These are phyloP conservation scores for Phoxinus phoxinus DNA, from an alignment of 2,113 vertebrate genomes.

Conservation along the genomic window DNA sequence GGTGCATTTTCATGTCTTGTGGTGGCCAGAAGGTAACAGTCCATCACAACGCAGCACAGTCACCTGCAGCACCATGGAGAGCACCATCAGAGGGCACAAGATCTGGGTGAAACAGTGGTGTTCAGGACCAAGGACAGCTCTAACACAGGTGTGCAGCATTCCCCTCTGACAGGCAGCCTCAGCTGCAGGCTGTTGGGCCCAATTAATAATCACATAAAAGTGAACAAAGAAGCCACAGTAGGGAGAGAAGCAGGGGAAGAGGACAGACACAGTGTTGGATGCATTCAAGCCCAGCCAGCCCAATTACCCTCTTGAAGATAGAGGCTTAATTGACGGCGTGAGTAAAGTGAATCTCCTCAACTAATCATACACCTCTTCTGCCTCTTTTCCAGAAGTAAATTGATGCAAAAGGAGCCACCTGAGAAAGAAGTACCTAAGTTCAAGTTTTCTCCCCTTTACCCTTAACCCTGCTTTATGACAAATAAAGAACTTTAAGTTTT, in stretches of 20 bases:
- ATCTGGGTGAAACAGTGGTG: too few relatives aligned
- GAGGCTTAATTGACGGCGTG: background rate
- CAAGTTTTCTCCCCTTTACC: background rate
- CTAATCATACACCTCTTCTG: background rate
- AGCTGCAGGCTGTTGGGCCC: background rate
- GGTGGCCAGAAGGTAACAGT: too few relatives aligned
- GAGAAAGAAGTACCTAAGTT: background rate
- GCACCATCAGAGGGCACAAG: too few relatives aligned
- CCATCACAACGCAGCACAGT: too few relatives aligned
- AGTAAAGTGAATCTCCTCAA: background rate
- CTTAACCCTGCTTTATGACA: too few relatives aligned
- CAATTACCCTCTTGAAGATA: background rate
- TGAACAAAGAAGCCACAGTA: too few relatives aligned
- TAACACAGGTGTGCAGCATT: background rate
- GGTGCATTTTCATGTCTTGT: too few relatives aligned
- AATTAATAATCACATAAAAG: background rate
- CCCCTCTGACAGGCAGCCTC: background rate
- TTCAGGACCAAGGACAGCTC: too few relatives aligned
- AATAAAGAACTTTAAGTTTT: too few relatives aligned
- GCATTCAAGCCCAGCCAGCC: background rate
- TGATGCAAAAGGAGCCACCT: background rate
- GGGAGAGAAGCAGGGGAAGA: too few relatives aligned
- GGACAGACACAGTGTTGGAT: too few relatives aligned
- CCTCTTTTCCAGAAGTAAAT: background rate
- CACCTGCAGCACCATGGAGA: too few relatives aligned